Evolutionary conservation across 2,113 vertebrate genomes (phyloP).

Genomic region (Cyprinus carpio): DNA sequence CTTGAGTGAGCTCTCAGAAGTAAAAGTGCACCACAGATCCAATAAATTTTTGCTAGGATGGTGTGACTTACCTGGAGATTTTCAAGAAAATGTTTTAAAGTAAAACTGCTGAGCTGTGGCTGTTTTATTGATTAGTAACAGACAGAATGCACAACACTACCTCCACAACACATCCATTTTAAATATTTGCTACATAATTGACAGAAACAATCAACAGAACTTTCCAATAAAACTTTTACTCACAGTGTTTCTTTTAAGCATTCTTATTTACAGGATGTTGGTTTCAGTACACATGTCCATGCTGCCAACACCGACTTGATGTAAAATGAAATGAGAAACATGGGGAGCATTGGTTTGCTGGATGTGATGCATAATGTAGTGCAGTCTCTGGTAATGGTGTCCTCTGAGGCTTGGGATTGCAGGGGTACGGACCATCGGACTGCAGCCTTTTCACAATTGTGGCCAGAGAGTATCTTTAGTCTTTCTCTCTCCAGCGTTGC

Average conservation of each 20-base stretch:
- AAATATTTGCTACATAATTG: slow-evolving; percentile 7
- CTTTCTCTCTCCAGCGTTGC: background rate
- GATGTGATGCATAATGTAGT: slow-evolving; percentile 54
- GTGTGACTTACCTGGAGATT: slow-evolving; percentile 9
- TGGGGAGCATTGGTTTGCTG: slow-evolving; percentile 30
- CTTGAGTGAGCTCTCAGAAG: background rate
- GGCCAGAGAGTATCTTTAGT: slow-evolving; percentile 3
- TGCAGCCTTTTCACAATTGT: background rate
- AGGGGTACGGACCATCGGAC: slow-evolving; percentile 51
- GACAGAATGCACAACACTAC: background rate
- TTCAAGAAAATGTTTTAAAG: background rate
- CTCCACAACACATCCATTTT: slow-evolving; percentile 7
- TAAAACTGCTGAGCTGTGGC: background rate
- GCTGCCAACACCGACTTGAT: background rate
- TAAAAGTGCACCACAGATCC: background rate
- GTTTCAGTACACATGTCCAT: background rate
- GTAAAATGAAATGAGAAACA: background rate
- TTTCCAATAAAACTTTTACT: background rate
- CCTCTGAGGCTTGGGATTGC: slow-evolving; percentile 50
- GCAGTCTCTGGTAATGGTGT: slow-evolving; percentile 47
- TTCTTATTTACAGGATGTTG: background rate
- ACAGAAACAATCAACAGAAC: background rate
- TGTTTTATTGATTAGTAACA: slow-evolving; percentile 10
- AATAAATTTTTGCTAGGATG: background rate
- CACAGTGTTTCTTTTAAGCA: background rate